Conservation (phyloP, 2,888 invertebrate genomes). For the Dryocosmus kuriphilus region DNA sequence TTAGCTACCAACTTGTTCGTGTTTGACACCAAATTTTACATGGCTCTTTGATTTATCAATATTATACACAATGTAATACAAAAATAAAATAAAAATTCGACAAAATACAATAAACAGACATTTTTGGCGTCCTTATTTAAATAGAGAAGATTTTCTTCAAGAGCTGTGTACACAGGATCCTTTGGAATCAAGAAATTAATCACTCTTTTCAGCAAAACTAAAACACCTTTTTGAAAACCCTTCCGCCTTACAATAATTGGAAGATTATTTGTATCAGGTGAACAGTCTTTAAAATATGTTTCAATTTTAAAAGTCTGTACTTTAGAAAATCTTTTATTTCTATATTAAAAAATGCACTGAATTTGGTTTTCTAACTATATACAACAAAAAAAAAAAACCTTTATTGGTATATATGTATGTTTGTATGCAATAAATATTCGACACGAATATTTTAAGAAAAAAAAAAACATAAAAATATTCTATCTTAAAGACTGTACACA, state of each 20-base stretch:
- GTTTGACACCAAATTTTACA: slow-evolving; percentile 39
- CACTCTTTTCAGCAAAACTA: slow-evolving; percentile 56
- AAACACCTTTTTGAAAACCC: slow-evolving; percentile 33
- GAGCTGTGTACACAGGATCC: slow-evolving; percentile 23
- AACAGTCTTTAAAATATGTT: slow-evolving; percentile 37
- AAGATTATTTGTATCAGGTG: slow-evolving; percentile 25
- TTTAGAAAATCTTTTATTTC: neutral
- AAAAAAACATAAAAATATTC: slow-evolving; percentile 11
- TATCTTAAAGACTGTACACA: slow-evolving; percentile 38
- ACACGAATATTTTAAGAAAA: neutral
- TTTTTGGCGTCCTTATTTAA: slow-evolving; percentile 54
- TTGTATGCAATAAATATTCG: neutral
- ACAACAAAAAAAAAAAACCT: neutral
- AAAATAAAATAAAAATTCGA: slow-evolving; percentile 51
- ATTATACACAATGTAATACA: slow-evolving; percentile 34
- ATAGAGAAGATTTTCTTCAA: slow-evolving; percentile 14
- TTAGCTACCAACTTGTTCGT: slow-evolving; percentile 40
- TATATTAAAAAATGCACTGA: neutral
- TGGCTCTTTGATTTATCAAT: slow-evolving; percentile 21
- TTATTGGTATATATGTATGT: neutral
- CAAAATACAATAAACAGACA: slow-evolving; percentile 56
- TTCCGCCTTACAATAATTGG: slow-evolving; percentile 30
- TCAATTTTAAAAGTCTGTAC: neutral
- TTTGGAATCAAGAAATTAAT: slow-evolving; percentile 52
- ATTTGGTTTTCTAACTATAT: neutral